A percentile compares a stretch with the other conserved stretches of the same genome.
Evolutionary conservation across 2,888 invertebrate species (phyloP).

Genomic region (Sarcophaga variegata): DNA sequence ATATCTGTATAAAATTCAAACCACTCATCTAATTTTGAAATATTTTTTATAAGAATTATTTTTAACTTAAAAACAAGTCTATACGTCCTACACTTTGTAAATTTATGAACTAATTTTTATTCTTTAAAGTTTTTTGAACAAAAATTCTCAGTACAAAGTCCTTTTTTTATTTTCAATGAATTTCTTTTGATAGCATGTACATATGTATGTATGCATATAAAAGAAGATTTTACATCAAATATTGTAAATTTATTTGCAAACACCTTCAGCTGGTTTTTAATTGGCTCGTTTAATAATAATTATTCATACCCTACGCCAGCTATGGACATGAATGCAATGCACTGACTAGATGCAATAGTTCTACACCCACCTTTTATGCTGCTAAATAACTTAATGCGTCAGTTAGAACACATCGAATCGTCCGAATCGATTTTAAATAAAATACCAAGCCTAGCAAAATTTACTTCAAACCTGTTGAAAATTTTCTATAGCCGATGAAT

Average conservation of each 20-base stretch:
- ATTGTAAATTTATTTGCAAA: constrained; percentile 16
- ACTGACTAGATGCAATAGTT: no score
- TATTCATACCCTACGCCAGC: background rate
- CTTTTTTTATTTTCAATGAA: background rate
- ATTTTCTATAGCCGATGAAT: no score
- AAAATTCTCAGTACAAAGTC: constrained; percentile 22
- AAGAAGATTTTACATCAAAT: constrained; percentile 12
- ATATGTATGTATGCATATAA: background rate
- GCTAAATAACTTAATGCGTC: no score
- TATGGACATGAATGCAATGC: no score
- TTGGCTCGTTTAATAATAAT: constrained; percentile 59
- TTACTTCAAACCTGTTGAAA: no score
- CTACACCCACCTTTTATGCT: no score
- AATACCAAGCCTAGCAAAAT: no score
- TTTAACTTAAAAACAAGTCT: background rate
- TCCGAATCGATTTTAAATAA: no score
- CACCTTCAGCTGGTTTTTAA: constrained; percentile 52
- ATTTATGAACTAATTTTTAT: background rate
- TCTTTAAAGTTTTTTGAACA: background rate
- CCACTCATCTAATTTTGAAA: background rate
- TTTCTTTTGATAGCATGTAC: background rate
- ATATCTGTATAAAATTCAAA: background rate
- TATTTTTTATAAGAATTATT: background rate
- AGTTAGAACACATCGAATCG: no score
- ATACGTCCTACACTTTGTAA: background rate